Evolutionary conservation across 2,797 vertebrate species (phyloP).

Genomic region (Rhinophrynus dorsalis): DNA sequence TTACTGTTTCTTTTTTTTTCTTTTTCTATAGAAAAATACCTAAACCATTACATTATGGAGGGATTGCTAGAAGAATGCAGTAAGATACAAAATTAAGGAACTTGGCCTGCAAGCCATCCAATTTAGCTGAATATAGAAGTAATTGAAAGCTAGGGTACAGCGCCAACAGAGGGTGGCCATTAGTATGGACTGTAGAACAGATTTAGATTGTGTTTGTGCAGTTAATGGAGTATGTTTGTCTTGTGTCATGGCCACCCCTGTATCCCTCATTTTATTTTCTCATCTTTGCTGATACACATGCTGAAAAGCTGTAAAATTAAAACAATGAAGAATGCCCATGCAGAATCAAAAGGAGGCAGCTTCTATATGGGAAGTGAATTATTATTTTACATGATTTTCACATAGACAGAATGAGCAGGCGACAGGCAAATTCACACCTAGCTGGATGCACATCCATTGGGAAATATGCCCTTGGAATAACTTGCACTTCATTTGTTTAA

Average conservation of each 20-base stretch:
- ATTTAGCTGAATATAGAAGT: neutral
- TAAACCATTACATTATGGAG: constrained; percentile 11
- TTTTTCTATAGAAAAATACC: constrained; percentile 19
- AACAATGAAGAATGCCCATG: neutral
- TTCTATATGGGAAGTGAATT: too few species aligned
- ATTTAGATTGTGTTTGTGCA: constrained; percentile 13
- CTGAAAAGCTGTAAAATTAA: neutral
- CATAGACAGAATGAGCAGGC: too few species aligned
- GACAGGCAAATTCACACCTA: too few species aligned
- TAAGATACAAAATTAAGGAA: constrained; percentile 3
- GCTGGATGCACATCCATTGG: too few species aligned
- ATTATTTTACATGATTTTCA: too few species aligned
- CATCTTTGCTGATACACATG: neutral
- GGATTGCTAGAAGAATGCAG: constrained; percentile 28
- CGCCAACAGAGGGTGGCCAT: neutral
- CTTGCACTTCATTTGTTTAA: too few species aligned
- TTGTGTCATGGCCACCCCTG: neutral
- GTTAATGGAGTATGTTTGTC: neutral
- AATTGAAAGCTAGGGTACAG: neutral
- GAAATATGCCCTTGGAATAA: too few species aligned
- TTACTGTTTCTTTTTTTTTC: neutral
- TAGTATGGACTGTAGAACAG: neutral
- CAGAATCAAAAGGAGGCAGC: too few species aligned
- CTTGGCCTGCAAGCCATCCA: neutral
- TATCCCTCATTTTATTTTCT: too few species aligned